Evolutionary conservation across 2,888 invertebrate species (phyloP), one percentile per base, ranked within the genome.

Genomic region (Calameuta idolon): DNA sequence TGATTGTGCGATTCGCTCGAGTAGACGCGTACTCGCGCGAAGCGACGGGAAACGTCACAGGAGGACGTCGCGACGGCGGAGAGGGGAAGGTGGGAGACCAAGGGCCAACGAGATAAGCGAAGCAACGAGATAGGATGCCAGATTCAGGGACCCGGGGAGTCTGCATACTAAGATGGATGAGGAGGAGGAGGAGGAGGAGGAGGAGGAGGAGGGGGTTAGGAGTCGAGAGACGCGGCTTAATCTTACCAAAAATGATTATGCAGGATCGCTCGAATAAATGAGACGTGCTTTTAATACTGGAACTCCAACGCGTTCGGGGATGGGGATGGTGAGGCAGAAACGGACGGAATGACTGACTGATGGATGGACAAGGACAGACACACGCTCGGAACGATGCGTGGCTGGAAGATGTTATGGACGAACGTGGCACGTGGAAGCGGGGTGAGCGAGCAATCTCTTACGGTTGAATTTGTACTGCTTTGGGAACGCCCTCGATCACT

Each of bases 401-500:
- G 69, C 5, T 33, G 31, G 30, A 69, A 15, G 69, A 69, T 5
- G 11, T 4, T 30, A 30, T 33, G 69, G 68, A 40, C n/a, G 34
- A 33, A 74, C 30, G 37, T 33, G 23, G 75, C 68, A 35, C 35
- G 55, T 1, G 68, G 68, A 40, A 69, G 40, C 15, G 15, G 73
- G 35, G 15, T 12, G 68, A 74, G 74, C 79, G 84, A 86, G 87
- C 87, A 89, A 89, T 89, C 89, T 89, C 88, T 89, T 89, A 89
- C 85, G 88, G 83, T 86, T 85, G 87, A 88, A 81, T 87, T 87
- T 86, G 86, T 85, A 83, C 82, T 80, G 81, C 83, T 81, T 82
- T 83, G 81, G 82, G 79, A 83, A 83, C 83, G 79, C 83, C 85
- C 87, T 84, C 87, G 87, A 89, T 90, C 89, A 89, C 89, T 89